phyloP scores from a whole-genome alignment of 2,113 vertebrate species.

The Emydocephalus ijimae region DNA sequence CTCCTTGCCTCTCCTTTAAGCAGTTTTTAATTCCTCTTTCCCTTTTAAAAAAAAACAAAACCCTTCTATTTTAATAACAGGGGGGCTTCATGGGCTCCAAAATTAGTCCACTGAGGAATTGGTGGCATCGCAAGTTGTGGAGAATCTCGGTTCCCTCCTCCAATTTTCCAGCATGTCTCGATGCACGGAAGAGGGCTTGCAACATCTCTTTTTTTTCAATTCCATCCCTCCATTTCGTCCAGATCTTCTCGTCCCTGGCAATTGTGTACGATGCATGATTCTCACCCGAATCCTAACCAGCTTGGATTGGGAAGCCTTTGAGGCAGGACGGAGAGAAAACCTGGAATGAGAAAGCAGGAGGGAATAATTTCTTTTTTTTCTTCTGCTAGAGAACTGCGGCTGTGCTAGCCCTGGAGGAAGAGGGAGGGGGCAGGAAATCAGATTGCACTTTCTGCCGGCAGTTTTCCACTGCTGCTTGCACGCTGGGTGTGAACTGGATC shows the following conservation, averaged over 20 bases:
- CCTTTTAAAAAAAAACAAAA: not conserved
- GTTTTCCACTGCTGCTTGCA: not conserved
- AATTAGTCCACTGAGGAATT: not conserved
- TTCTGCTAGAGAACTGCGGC: not conserved
- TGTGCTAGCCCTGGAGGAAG: not conserved
- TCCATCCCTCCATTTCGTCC: not conserved
- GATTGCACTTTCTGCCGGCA: not conserved
- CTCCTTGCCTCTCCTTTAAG: not conserved
- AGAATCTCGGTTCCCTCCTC: fast-evolving
- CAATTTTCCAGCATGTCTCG: not conserved
- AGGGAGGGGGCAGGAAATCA: not conserved
- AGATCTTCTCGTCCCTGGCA: not conserved
- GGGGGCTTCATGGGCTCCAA: not conserved
- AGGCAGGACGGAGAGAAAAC: not conserved
- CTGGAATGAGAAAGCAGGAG: not conserved
- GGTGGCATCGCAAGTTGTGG: not conserved
- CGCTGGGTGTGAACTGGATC: not conserved
- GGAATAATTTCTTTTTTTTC: not conserved
- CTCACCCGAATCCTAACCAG: not conserved
- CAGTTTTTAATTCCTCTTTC: not conserved
- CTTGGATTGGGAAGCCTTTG: not conserved
- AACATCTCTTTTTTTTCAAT: not conserved
- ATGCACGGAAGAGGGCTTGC: not conserved
- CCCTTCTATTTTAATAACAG: not conserved
- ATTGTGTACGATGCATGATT: not conserved